Evolutionary conservation across 1,140 invertebrate species (phyloP), one percentile per base, ranked within the genome.

Genomic region (Drosophila asahinai): DNA sequence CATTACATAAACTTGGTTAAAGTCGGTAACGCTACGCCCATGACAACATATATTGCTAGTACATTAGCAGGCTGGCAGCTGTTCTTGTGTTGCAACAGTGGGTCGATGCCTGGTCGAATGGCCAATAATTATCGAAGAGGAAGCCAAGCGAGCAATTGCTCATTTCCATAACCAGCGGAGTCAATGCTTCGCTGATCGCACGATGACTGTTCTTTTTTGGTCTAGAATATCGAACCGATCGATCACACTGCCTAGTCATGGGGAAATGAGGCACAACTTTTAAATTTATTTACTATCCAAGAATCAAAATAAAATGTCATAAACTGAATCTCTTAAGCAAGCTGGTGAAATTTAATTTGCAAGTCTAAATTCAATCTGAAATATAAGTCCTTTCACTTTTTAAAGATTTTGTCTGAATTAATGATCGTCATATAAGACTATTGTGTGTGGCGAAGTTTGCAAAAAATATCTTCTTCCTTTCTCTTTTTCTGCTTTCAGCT

Each of bases 81-180:
- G 45, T 40, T 59, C 51, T 63, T n/a, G 51, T 45, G 17, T 63
- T 36, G 33, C 36, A 61, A 89, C 84, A 67, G 81, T 78, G 65
- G 66, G 48, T 42, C 27, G 51, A 38, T 38, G 60, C 17, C 27
- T 40, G 33, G 3, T 33, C 19, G 42, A 52, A 43, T n/a, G 42
- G 12, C 48, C 27, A 57, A 57, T 25, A 48, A 58, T 27, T 45
- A 52, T 64, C 17, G 30, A 59, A 27, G 59, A 49, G 72, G 40
- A 75, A 75, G 59, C 62, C 67, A 68, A 67, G 51, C 58, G 62
- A 45, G 22, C 62, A 59, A 49, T 62, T 25, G 40, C 38, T 58
- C 22, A 76, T 78, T 75, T 77, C 42, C 65, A 71, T 61, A 70
- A 30, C 36, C 45, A 58, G 65, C 3, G 4, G 38, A 48, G 27